Evolutionary conservation across 2,888 invertebrate genomes (phyloP).

Genomic region (Caenorhabditis sp.): DNA sequence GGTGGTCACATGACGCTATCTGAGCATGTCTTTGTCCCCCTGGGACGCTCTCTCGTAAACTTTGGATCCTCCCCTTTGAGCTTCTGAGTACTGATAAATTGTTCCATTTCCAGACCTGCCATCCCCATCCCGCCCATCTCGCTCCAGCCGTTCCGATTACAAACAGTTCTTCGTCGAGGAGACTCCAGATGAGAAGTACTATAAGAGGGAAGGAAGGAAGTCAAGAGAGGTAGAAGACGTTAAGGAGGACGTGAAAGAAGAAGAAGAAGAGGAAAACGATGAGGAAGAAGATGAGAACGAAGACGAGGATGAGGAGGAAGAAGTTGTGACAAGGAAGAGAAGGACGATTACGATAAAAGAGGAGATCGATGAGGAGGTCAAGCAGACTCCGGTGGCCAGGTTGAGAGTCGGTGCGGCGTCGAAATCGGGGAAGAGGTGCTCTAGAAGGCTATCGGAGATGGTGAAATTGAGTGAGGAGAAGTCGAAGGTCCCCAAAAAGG

Average conservation of each 20-base stretch:
- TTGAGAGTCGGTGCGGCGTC: slow-evolving; percentile 51
- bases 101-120: slow-evolving; percentile 48
- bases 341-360: slow-evolving; percentile 32
- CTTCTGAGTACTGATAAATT: no score
- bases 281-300: slow-evolving; percentile 58
- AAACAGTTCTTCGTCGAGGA: slow-evolving; percentile 67
- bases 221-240: background rate
- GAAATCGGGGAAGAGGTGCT: slow-evolving; percentile 53
- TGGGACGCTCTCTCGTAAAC: no score
- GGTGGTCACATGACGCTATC: no score
- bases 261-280: slow-evolving; percentile 17
- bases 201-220: slow-evolving; percentile 8
- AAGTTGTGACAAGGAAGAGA: background rate
- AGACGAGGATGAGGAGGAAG: background rate
- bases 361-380: slow-evolving; percentile 67
- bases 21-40: no score
- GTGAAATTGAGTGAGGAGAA: slow-evolving; percentile 66
- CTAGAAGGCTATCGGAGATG: slow-evolving; percentile 65
- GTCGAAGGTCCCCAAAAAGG: slow-evolving; percentile 41
- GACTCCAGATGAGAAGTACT: slow-evolving; percentile 73
- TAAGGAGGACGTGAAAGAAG: no score
- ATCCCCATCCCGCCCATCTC: slow-evolving; percentile 44
- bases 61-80: no score
- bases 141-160: slow-evolving; percentile 33
- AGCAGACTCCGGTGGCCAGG: slow-evolving; percentile 73